Conservation (phyloP, 2,797 vertebrate species). For the Muraenolepis orangiensis region DNA sequence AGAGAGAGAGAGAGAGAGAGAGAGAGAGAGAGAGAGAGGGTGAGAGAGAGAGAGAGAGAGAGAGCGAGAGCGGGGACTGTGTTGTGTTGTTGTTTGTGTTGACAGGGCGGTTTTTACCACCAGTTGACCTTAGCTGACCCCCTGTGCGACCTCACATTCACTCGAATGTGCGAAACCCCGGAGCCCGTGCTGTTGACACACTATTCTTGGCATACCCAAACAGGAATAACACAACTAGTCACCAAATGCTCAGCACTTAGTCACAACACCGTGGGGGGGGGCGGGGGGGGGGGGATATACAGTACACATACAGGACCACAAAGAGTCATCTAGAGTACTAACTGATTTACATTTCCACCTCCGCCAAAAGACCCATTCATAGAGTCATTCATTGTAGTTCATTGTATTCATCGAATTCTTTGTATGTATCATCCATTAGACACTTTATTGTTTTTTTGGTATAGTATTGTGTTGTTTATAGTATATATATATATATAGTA, state of each 20-base stretch:
- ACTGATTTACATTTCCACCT: neutral
- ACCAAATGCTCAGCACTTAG: neutral
- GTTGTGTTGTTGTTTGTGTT: conserved; percentile 1
- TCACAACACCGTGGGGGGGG: neutral
- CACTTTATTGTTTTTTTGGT: too few species aligned
- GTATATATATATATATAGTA: too few species aligned
- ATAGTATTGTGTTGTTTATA: too few species aligned
- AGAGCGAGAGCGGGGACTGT: neutral
- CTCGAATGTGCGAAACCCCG: neutral
- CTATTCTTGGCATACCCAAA: neutral
- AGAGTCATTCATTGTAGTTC: too few species aligned
- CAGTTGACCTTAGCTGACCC: conserved; percentile 48
- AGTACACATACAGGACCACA: too few species aligned
- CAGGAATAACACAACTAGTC: neutral
- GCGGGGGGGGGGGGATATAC: too few species aligned
- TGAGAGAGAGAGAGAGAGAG: too few species aligned
- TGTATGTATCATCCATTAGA: too few species aligned
- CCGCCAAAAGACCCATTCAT: neutral
- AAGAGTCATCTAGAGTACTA: neutral
- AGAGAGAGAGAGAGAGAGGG: too few species aligned
- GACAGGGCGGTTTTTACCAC: conserved; percentile 42
- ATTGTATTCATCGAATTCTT: too few species aligned
- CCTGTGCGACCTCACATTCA: conserved; percentile 25
- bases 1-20: too few species aligned
- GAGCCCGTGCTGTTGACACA: neutral